These are phyloP conservation scores for Condylura cristata DNA, from an alignment of 2,113 vertebrate species.

Conservation along the genomic window DNA sequence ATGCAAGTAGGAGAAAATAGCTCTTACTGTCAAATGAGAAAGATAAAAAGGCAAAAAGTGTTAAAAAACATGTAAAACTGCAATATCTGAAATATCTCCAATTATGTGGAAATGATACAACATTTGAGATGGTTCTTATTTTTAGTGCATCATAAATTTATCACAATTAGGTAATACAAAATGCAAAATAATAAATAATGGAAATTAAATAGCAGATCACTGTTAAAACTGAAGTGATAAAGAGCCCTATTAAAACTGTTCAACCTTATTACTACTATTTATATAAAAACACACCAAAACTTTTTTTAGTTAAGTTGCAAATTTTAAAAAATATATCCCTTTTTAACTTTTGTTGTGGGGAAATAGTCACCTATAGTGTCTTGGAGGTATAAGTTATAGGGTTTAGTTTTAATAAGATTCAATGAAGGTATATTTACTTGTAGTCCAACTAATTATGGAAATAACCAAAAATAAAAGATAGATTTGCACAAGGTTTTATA, in stretches of 20 bases:
- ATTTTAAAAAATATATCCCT: neutral
- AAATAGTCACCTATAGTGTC: neutral
- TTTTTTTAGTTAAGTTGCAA: neutral
- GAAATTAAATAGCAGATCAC: conserved; percentile 5
- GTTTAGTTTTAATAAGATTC: neutral
- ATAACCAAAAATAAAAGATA: neutral
- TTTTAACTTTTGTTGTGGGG: neutral
- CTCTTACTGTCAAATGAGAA: neutral
- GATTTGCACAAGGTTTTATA: neutral
- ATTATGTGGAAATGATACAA: conserved; percentile 16
- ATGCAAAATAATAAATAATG: neutral
- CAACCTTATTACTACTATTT: neutral
- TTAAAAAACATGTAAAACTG: neutral
- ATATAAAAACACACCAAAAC: neutral
- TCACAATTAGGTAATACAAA: neutral
- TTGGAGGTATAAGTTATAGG: neutral
- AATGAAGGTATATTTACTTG: neutral
- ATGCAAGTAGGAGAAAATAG: neutral
- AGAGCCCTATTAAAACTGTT: neutral
- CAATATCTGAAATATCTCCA: neutral
- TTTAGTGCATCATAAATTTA: neutral
- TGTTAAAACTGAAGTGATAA: conserved; percentile 8
- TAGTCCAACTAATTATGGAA: neutral
- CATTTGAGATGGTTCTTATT: neutral
- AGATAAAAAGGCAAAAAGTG: neutral